Conservation (phyloP, 30 jellyfish, hydroid and myxozoan species). For the Aurelia sp. region DNA sequence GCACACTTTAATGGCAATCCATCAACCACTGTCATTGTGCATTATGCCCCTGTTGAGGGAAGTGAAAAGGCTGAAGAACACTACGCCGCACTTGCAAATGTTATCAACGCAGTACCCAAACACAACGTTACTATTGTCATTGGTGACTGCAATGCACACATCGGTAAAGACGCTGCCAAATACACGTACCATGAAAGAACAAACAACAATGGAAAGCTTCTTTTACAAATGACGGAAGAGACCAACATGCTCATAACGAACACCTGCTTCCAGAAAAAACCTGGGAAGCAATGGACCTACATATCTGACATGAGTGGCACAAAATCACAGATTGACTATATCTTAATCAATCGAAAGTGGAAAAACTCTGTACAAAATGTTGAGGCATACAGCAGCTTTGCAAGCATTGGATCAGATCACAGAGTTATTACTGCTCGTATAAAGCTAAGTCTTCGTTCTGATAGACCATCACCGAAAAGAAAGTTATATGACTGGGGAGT, state of each 20-base stretch:
- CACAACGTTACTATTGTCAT: conserved; percentile 32
- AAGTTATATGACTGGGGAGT: conserved; percentile 28
- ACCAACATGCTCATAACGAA: not conserved
- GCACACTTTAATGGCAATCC: conserved; percentile 48
- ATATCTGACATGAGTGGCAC: conserved; percentile 42
- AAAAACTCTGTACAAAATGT: conserved; percentile 26
- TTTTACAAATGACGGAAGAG: not conserved
- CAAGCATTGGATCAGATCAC: conserved; percentile 61
- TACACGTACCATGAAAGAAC: conserved; percentile 49
- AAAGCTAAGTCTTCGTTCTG: conserved; percentile 26
- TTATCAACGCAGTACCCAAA: conserved; percentile 14
- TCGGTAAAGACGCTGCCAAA: conserved; percentile 29
- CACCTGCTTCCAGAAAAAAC: conserved; percentile 21
- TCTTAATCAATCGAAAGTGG: conserved; percentile 33
- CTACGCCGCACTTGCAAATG: conserved; percentile 28
- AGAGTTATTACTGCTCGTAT: conserved; percentile 32
- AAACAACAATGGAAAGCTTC: conserved; percentile 36
- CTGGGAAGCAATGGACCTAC: conserved; percentile 39
- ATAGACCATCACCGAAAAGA: conserved; percentile 18
- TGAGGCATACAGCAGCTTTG: conserved; percentile 39
- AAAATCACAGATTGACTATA: conserved; percentile 25
- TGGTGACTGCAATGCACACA: conserved; percentile 60
- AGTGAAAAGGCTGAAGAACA: conserved; percentile 40
- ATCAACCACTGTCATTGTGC: conserved; percentile 18
- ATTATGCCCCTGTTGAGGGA: conserved; percentile 43